Base-by-base conservation (phyloP, 2,113 vertebrate genomes). In the Chlorodrepanis virens region DNA sequence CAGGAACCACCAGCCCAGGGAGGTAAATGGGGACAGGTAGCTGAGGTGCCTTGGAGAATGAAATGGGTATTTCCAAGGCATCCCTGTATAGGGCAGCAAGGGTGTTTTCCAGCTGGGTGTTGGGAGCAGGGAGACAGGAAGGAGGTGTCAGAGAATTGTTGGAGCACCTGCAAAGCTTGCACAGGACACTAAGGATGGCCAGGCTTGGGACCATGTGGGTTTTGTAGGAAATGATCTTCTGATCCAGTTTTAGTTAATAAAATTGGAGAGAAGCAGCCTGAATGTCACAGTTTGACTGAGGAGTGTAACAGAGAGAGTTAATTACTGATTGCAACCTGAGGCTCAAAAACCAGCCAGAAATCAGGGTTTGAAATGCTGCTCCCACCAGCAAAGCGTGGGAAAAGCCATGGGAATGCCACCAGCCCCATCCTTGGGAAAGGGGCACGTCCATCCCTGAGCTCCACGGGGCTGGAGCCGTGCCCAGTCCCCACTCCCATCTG, bases 151-250 rank as follows among this genome's bases (percentile, higher is more conserved):
- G 78, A 64, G 68, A 39, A 45, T 14, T 37, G 19, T 4, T 6
- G 25, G 21, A 40, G 40, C 22, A 35, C 20, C 8, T n/a, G 54
- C 18, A 49, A 40, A 85, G 6, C 9, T 15, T 53, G 12, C n/a
- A 14, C 35, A 40, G 76, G 31, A 78, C 69, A 59, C 42, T 19
- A 4, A 29, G 45, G 37, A 14, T 15, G 15, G 14, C 14, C 61
- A 60, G 0, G 27, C 52, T 1, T 12, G 24, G 7, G 19, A 31
- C 24, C 9, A 5, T 0, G 1, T 15, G 67, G 47, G 7, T 8
- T 76, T 88, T 61, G n/a, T 49, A 45, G 78, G 67, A 85, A 89
- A 68, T 12, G 2, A 59, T 33, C 19, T 86, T 72, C 49, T 15
- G 35, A 57, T 56, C 2, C 1, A 28, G 39, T 56, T 75, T 42